Evolutionary conservation across 2,113 vertebrate genomes (phyloP).

Genomic region (Pycnonotus jocosus): DNA sequence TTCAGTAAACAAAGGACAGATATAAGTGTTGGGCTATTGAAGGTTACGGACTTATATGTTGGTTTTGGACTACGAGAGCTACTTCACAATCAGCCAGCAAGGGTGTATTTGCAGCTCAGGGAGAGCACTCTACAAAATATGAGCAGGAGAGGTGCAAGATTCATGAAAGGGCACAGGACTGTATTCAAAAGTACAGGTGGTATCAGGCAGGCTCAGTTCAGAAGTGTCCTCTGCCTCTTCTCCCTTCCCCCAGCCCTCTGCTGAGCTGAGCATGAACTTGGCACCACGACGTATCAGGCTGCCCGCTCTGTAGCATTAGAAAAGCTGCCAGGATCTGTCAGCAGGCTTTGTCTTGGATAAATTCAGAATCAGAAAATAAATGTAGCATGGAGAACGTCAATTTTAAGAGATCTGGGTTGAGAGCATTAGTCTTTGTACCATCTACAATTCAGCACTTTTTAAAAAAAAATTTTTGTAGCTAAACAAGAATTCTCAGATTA

Average conservation of each 20-base stretch:
- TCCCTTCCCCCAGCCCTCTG: background rate
- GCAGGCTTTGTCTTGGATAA: background rate
- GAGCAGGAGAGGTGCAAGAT: background rate
- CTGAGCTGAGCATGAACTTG: background rate
- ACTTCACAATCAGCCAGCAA: background rate
- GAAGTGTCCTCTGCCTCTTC: background rate
- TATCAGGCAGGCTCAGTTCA: background rate
- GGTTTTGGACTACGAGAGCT: background rate
- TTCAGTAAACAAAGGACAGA: background rate
- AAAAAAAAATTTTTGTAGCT: background rate
- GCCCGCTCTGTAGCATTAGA: background rate
- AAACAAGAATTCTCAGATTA: constrained; percentile 20
- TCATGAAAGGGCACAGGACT: background rate
- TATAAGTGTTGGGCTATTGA: background rate
- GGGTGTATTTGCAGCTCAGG: background rate
- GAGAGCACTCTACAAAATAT: background rate
- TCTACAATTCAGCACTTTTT: background rate
- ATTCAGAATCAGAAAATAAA: background rate
- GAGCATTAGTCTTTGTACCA: background rate
- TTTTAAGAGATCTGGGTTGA: background rate
- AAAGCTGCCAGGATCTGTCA: background rate
- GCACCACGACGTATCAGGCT: background rate
- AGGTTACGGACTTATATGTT: fast-evolving
- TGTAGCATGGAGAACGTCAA: background rate
- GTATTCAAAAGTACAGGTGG: background rate